Conservation (phyloP, 2,797 vertebrate species). For the Sorex maritimensis region DNA sequence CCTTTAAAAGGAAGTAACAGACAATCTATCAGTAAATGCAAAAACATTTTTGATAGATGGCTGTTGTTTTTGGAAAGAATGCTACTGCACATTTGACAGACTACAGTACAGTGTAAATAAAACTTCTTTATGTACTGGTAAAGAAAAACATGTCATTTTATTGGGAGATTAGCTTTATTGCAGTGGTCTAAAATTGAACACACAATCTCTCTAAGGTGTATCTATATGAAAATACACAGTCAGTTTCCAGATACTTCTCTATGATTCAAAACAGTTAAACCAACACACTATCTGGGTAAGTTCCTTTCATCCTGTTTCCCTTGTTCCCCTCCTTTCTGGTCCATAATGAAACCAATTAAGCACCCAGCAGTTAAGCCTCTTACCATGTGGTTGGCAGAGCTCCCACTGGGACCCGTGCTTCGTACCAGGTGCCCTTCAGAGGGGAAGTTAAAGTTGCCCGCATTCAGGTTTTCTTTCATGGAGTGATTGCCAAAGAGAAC, state of each 20-base stretch:
- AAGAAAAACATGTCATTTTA: neutral
- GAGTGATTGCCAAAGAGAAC: slow-evolving; percentile 97
- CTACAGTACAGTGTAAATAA: neutral
- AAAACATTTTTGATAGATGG: neutral
- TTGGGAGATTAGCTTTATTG: neutral
- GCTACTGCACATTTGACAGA: neutral
- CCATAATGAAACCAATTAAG: slow-evolving; percentile 54
- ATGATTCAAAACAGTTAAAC: slow-evolving; percentile 72
- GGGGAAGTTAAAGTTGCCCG: slow-evolving; percentile 96
- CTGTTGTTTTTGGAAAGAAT: neutral
- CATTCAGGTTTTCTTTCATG: slow-evolving; percentile 94
- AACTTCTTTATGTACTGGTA: neutral
- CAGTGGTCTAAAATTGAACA: neutral
- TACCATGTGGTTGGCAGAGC: slow-evolving; percentile 96
- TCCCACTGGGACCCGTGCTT: slow-evolving; percentile 94
- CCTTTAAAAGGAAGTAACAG: slow-evolving; percentile 5
- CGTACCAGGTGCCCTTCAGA: slow-evolving; percentile 97
- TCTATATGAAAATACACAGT: neutral
- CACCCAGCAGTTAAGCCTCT: slow-evolving; percentile 73
- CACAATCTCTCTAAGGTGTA: neutral
- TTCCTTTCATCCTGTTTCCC: neutral
- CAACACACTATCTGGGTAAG: slow-evolving; percentile 27
- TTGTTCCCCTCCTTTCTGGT: neutral
- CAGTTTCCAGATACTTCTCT: slow-evolving; percentile 41
- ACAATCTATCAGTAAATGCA: slow-evolving; percentile 18